These are phyloP conservation scores for Torymus texanus DNA, from an alignment of 2,888 invertebrate species.

Conservation along the genomic window DNA sequence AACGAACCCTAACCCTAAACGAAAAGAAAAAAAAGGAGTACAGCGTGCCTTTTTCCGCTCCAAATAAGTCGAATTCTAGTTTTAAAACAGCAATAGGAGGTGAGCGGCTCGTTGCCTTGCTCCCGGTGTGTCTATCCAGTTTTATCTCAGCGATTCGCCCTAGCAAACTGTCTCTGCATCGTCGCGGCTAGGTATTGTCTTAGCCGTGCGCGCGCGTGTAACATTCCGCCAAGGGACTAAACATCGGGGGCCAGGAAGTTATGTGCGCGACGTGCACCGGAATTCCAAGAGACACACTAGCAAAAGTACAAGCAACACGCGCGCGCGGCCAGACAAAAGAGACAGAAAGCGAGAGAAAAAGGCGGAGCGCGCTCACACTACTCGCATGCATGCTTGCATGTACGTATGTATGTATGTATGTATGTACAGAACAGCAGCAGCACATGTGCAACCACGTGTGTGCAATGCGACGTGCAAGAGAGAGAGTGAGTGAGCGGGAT, in stretches of 20 bases:
- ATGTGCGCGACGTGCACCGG: conserved; percentile 54
- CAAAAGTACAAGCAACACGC: background rate
- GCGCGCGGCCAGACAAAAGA: background rate
- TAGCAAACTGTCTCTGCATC: conserved; percentile 49
- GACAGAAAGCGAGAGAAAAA: conserved; percentile 34
- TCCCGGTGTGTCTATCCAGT: conserved; percentile 36
- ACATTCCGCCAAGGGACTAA: conserved; percentile 47
- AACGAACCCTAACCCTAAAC: no score
- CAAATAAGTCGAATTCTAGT: conserved; percentile 47
- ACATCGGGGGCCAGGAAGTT: conserved; percentile 50
- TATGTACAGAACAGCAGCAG: conserved; percentile 3
- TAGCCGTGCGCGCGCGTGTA: conserved; percentile 19
- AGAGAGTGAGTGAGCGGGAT: background rate
- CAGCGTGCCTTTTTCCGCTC: background rate
- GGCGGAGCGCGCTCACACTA: conserved; percentile 1
- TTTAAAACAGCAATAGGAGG: conserved; percentile 19
- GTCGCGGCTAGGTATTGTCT: conserved; percentile 46
- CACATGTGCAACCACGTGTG: conserved; percentile 13
- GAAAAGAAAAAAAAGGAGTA: background rate
- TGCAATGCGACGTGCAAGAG: conserved; percentile 10
- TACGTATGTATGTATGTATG: conserved; percentile 15
- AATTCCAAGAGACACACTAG: conserved; percentile 38
- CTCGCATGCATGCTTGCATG: background rate
- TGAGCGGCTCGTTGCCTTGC: conserved; percentile 31
- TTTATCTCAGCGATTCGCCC: conserved; percentile 47